Percentiles rank a stretch among this genome's conserved stretches.
These are phyloP conservation scores for Pangasius mekongensis DNA, from an alignment of 2,797 vertebrate genomes.

Conservation along the genomic window DNA sequence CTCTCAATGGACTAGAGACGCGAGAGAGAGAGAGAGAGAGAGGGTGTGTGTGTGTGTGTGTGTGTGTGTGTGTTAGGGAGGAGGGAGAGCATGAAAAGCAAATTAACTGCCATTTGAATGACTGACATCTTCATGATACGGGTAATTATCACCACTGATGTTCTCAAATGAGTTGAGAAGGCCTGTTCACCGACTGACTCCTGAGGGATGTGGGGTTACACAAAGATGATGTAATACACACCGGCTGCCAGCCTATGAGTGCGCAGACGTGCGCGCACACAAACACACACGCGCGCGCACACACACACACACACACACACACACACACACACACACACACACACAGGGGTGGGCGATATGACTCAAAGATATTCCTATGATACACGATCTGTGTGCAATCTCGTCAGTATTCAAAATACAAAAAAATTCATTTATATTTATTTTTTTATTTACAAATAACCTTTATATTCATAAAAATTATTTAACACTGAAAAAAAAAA, in stretches of 20 bases:
- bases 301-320: constrained; percentile 4
- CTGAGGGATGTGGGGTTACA: constrained; percentile 54
- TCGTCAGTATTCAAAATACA: too few species aligned
- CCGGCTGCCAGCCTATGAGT: not conserved
- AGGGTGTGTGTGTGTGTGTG: not conserved
- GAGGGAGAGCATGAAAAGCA: constrained; percentile 50
- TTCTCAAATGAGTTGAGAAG: constrained; percentile 52
- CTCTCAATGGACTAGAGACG: constrained; percentile 45
- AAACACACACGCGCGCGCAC: not conserved
- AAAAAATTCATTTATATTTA: too few species aligned
- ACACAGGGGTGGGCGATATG: not conserved
- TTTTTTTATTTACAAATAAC: not conserved
- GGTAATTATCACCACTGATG: constrained; percentile 60
- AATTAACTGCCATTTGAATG: constrained; percentile 59
- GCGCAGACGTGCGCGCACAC: not conserved
- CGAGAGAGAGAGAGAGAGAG: constrained; percentile 26
- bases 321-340: not conserved
- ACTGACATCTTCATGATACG: constrained; percentile 63
- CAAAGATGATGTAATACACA: constrained; percentile 40
- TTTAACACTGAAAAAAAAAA: not conserved
- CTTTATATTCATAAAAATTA: not conserved
- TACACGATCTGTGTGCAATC: not conserved
- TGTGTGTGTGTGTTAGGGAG: constrained; percentile 28
- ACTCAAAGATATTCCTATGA: not conserved
- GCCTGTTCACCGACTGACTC: constrained; percentile 48